These are phyloP conservation scores for Ailuropoda melanoleuca DNA, from an alignment of 2,113 vertebrate genomes.

Conservation along the genomic window DNA sequence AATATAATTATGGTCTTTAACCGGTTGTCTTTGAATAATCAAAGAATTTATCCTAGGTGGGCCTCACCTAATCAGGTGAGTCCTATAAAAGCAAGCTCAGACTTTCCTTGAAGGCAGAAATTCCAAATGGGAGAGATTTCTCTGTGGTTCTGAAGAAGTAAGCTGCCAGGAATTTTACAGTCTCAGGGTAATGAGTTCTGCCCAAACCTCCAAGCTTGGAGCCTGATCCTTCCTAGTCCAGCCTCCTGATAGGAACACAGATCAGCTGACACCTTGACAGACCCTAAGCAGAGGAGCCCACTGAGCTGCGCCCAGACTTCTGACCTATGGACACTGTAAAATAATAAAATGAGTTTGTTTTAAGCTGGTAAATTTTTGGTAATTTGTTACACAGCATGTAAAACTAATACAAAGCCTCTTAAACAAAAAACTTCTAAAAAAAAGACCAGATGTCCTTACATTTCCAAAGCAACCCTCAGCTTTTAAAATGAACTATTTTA, in stretches of 20 bases:
- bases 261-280: background rate
- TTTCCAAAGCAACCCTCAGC: conserved; percentile 52
- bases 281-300: background rate
- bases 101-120: background rate
- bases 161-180: background rate
- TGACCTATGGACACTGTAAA: background rate
- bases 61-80: background rate
- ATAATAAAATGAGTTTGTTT: background rate
- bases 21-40: background rate
- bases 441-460: conserved; percentile 56
- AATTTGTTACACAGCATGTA: background rate
- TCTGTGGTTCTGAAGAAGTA: background rate
- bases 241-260: background rate
- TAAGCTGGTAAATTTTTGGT: background rate
- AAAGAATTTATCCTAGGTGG: background rate
- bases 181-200: background rate
- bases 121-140: background rate
- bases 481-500: conserved; percentile 72
- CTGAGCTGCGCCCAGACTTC: background rate
- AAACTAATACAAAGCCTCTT: background rate
- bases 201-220: background rate
- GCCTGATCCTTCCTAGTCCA: background rate
- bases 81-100: background rate
- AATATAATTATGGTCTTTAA: background rate
- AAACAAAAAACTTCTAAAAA: conserved; percentile 58